Base-by-base conservation (phyloP, 2,113 vertebrate species). In the Psilopsiagon aymara region DNA sequence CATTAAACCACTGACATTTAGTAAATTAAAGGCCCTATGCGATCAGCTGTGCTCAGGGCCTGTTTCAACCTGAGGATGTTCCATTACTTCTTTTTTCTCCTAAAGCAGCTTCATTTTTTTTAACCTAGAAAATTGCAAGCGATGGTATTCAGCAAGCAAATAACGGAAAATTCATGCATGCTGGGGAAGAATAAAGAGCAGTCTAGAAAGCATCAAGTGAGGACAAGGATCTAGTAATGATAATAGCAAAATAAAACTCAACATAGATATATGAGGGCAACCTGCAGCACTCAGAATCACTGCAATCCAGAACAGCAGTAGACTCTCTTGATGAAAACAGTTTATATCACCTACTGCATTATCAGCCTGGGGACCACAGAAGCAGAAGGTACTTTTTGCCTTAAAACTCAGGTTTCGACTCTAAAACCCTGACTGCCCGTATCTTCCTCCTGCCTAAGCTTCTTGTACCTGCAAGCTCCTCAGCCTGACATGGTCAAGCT, bases 1-100 rank as follows among this genome's bases (percentile, higher is more conserved):
- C 96, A 98, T 98, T 97, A 98, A 97, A 98, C 95, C 95, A 93
- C 96, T 98, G 98, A 96, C 7, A 18, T 91, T 91, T 70, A 92
- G 86, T 66, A 96, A 98, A 98, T 97, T 97, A 97, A 97, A 94
- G 97, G 92, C 95, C 91, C 83, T 92, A 37, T 55, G 92, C 96
- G 97, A 97, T 90, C 92, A 95, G 93, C 84, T 67, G 35, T 84
- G 92, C 96, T 95, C 94, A 55, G 92, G 82, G 91, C 94, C 93
- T 41, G 81, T 97, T 97, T 98, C 97, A 97, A 86, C 96, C 69
- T 82, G 93, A 86, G 96, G 89, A 97, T 96, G 94, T 98, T 97
- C 96, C 97, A 97, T 96, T 96, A 97, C 88, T 10, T 73, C 94
- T 96, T 97, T 97, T 90, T 83, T 20, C 13, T 47, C 35, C 92